phyloP scores from a whole-genome alignment of 2,113 vertebrate genomes.

The Lipophrys pholis region DNA sequence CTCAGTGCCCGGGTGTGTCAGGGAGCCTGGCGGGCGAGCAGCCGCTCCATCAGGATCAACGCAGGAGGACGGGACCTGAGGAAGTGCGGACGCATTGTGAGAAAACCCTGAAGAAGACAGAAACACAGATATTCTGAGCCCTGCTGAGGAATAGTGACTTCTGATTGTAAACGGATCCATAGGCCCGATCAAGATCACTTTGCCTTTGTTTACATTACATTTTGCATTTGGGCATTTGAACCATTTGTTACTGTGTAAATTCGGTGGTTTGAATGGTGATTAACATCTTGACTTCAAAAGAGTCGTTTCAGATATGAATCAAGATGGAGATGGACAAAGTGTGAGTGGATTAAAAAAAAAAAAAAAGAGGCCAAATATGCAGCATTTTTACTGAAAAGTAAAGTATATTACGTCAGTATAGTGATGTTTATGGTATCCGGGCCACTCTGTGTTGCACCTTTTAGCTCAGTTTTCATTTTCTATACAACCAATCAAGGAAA shows the following conservation, averaged over 20 bases:
- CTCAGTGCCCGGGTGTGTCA: conserved; percentile 66
- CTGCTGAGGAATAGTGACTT: neutral
- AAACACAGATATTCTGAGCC: neutral
- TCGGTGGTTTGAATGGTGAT: neutral
- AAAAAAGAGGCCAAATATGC: neutral
- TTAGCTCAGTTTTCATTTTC: too few relatives aligned
- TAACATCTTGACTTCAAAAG: neutral
- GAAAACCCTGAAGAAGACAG: conserved; percentile 79
- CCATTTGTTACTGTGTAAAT: conserved; percentile 1
- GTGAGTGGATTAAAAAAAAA: neutral
- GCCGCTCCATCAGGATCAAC: conserved; percentile 69
- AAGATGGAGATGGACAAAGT: conserved; percentile 7
- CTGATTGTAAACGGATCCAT: neutral
- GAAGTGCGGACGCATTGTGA: conserved; percentile 86
- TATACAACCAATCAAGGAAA: neutral
- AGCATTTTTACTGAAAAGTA: neutral
- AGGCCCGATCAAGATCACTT: conserved; percentile 1
- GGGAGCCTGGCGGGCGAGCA: conserved; percentile 69
- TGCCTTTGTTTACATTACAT: neutral
- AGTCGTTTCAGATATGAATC: neutral
- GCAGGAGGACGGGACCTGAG: conserved; percentile 78
- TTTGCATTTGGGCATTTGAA: conserved; percentile 6
- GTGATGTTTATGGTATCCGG: neutral
- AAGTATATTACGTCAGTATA: neutral
- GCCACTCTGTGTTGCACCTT: neutral